Conservation (phyloP, 2,797 vertebrate species). For the Cottoperca gobio region DNA sequence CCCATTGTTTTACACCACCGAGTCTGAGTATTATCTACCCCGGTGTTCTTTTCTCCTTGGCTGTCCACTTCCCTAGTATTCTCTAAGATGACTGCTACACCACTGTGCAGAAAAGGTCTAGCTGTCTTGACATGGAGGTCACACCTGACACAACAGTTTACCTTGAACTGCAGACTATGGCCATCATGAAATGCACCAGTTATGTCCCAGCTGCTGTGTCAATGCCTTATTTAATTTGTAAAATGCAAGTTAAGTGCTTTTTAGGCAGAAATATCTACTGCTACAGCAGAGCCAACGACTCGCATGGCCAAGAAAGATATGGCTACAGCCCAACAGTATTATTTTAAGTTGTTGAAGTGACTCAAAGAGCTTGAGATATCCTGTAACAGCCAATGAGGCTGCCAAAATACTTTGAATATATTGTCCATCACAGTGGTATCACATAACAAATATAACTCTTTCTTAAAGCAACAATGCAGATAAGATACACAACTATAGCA, state of each 20-base stretch:
- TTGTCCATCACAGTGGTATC: not conserved
- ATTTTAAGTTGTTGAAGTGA: constrained; percentile 56
- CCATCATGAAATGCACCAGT: constrained; percentile 37
- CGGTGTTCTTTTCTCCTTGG: constrained; percentile 54
- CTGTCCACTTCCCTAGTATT: constrained; percentile 52
- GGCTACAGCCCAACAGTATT: constrained; percentile 61
- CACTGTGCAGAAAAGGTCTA: constrained; percentile 52
- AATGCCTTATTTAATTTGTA: constrained; percentile 57
- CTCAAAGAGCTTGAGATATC: constrained; percentile 17
- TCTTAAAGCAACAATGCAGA: not conserved
- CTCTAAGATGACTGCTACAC: constrained; percentile 41
- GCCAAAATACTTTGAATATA: constrained; percentile 30
- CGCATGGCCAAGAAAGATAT: constrained; percentile 47
- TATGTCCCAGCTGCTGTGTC: constrained; percentile 35
- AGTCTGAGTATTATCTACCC: not conserved
- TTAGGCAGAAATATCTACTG: constrained; percentile 64
- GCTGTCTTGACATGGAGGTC: constrained; percentile 57
- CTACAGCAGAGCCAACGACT: constrained; percentile 36
- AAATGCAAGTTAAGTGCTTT: constrained; percentile 71
- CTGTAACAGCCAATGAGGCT: constrained; percentile 13
- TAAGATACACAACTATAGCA: not conserved
- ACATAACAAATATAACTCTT: not conserved
- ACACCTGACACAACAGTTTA: constrained; percentile 69
- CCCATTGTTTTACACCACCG: not conserved
- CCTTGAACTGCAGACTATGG: constrained; percentile 43